Percentiles rank a stretch among this genome's conserved stretches.
phyloP scores from a whole-genome alignment of 2,797 vertebrate species.

The Sebastes elongatus region DNA sequence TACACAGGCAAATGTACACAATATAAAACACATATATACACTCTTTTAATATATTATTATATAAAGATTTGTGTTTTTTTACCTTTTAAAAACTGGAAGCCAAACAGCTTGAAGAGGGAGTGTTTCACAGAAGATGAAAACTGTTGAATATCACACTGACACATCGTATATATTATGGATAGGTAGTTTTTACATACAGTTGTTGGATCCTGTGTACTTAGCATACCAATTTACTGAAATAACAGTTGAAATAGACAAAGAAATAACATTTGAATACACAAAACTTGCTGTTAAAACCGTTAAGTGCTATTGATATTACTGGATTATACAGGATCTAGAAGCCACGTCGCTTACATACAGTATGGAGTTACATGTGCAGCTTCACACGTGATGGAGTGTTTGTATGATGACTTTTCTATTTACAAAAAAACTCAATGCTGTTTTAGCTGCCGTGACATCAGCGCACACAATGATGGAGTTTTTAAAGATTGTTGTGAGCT shows the following conservation, averaged over 20 bases:
- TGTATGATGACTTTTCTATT: constrained; percentile 42
- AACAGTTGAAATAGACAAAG: constrained; percentile 23
- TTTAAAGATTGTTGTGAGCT: neutral
- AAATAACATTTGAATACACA: constrained; percentile 53
- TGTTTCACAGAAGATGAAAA: constrained; percentile 63
- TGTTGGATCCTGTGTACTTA: constrained; percentile 82
- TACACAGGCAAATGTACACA: constrained; percentile 88
- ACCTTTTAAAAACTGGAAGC: constrained; percentile 77
- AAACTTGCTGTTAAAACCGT: constrained; percentile 56
- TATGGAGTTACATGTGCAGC: constrained; percentile 16
- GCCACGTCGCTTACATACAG: constrained; percentile 5
- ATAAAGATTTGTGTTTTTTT: constrained; percentile 82
- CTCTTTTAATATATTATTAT: constrained; percentile 91
- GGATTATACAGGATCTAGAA: constrained; percentile 56
- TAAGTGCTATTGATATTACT: constrained; percentile 62
- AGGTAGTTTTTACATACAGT: constrained; percentile 86
- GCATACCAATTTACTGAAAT: constrained; percentile 38
- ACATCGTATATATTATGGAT: constrained; percentile 57
- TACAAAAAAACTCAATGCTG: constrained; percentile 53
- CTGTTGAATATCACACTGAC: constrained; percentile 46
- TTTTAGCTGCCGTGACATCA: constrained; percentile 32
- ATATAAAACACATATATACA: constrained; percentile 90
- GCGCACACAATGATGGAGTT: constrained; percentile 12
- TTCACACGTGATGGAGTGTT: constrained; percentile 35
- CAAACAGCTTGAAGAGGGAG: constrained; percentile 80